phyloP scores from a whole-genome alignment of 1,140 invertebrate genomes.

The Artemia franciscana region DNA sequence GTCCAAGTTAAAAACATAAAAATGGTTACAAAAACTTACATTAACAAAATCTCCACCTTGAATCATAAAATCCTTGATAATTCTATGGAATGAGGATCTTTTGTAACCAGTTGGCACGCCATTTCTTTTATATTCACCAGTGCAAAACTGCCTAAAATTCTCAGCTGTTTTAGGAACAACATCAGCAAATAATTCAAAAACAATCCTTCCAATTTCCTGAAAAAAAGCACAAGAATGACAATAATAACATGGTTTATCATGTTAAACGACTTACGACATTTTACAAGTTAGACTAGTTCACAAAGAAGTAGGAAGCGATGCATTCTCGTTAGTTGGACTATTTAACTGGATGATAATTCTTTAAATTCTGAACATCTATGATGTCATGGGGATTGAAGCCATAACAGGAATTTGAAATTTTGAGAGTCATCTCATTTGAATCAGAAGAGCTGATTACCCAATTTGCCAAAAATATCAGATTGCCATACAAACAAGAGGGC shows the following conservation, averaged over 20 bases:
- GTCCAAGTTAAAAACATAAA: too few species aligned
- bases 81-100: slow-evolving; percentile 83
- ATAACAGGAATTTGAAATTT: too few species aligned
- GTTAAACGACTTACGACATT: background rate
- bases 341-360: slow-evolving; percentile 4
- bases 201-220: slow-evolving; percentile 67
- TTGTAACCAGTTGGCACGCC: slow-evolving; percentile 92
- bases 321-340: slow-evolving; percentile 5
- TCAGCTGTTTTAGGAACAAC: slow-evolving; percentile 91
- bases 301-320: background rate
- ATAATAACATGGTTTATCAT: background rate
- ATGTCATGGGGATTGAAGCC: too few species aligned
- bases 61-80: slow-evolving; percentile 98
- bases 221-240: slow-evolving; percentile 8
- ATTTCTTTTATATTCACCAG: slow-evolving; percentile 66
- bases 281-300: too few species aligned
- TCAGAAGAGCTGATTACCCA: too few species aligned
- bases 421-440: too few species aligned
- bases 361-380: background rate
- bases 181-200: slow-evolving; percentile 90
- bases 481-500: too few species aligned
- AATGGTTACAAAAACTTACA: too few species aligned
- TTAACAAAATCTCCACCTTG: slow-evolving; percentile 98
- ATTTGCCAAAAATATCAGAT: too few species aligned
- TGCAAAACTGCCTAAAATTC: slow-evolving; percentile 96